phyloP scores from a whole-genome alignment of 2,888 invertebrate species.

The Yponomeuta evonymella region DNA sequence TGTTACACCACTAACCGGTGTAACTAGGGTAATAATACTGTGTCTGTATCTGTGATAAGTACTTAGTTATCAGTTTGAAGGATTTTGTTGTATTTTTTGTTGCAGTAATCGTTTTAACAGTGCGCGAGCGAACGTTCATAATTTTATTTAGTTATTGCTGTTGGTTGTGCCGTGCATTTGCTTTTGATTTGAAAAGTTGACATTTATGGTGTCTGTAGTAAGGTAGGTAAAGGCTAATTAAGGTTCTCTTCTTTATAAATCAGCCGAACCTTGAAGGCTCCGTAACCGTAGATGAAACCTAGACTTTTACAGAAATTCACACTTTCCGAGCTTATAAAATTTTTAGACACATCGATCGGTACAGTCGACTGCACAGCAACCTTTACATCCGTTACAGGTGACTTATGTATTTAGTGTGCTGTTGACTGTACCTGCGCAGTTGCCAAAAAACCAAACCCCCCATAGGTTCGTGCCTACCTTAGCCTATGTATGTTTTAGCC shows the following conservation, averaged over 20 bases:
- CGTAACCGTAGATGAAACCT: too few species aligned
- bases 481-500: too few species aligned
- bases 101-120: not conserved
- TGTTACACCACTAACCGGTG: not conserved
- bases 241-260: not conserved
- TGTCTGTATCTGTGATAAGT: not conserved
- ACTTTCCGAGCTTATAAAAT: too few species aligned
- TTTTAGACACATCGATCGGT: too few species aligned
- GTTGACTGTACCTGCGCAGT: too few species aligned
- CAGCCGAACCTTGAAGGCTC: not conserved
- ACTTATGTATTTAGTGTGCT: too few species aligned
- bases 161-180: not conserved
- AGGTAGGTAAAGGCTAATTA: slow-evolving; percentile 27
- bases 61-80: not conserved
- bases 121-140: not conserved
- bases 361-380: too few species aligned
- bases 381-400: too few species aligned
- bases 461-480: too few species aligned
- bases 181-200: slow-evolving; percentile 1
- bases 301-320: too few species aligned
- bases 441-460: too few species aligned
- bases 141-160: not conserved
- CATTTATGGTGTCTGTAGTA: slow-evolving; percentile 30
- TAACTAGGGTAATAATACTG: not conserved
- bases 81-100: not conserved